A percentile compares a stretch with the other conserved stretches of the same genome.
Conservation (phyloP, 2,888 invertebrate species). For the Mythimna lalbum region DNA sequence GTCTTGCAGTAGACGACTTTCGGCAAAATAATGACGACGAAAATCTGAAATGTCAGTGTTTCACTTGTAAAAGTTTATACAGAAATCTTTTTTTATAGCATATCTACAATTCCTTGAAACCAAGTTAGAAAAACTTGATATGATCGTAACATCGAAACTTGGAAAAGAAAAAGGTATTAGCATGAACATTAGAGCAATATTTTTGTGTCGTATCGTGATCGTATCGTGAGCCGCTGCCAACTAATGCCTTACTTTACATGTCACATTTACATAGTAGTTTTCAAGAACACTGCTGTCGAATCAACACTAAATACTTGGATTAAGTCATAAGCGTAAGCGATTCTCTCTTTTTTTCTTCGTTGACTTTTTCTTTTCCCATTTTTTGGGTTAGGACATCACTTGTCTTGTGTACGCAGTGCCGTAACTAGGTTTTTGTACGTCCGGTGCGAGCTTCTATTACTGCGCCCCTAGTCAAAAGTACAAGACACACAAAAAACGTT, state of each 20-base stretch:
- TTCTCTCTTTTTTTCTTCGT: no score
- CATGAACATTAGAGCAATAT: conserved; percentile 46
- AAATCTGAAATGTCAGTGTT: not conserved
- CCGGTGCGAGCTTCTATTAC: no score
- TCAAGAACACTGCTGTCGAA: conserved; percentile 81
- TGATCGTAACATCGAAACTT: conserved; percentile 26
- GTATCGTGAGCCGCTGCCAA: conserved; percentile 46
- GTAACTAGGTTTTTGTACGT: no score
- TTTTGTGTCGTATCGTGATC: conserved; percentile 43
- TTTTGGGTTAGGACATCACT: no score
- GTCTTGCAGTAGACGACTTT: no score
- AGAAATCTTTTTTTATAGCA: not conserved
- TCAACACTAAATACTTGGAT: conserved; percentile 67
- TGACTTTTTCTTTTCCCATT: no score
- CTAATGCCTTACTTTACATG: conserved; percentile 83
- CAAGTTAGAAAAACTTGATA: conserved; percentile 34
- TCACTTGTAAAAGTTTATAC: not conserved
- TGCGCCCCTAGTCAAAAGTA: no score
- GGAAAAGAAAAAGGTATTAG: conserved; percentile 38
- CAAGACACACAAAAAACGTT: no score
- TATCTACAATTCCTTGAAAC: conserved; percentile 15
- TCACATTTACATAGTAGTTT: conserved; percentile 85
- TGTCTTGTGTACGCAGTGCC: no score
- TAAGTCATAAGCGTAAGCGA: conserved; percentile 68
- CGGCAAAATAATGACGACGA: no score